Percentiles rank a stretch among this genome's conserved stretches.
Evolutionary conservation across 2,797 vertebrate genomes (phyloP).

Genomic region (Anguilla megastoma): DNA sequence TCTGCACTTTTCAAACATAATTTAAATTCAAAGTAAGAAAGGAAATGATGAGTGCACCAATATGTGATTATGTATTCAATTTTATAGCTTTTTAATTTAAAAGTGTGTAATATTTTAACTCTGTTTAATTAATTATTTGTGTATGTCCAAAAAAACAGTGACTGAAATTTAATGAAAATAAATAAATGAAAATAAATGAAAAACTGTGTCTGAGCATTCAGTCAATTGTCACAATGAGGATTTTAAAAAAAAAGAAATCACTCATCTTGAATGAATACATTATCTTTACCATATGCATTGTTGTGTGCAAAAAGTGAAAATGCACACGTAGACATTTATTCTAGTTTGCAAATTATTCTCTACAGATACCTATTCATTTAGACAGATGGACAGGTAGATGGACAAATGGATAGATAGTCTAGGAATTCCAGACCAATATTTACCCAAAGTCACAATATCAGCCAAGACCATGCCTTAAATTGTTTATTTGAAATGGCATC

Average conservation of each 20-base stretch:
- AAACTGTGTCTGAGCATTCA: not conserved
- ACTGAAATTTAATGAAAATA: not conserved
- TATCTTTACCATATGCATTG: not conserved
- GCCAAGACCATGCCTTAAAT: constrained; percentile 25
- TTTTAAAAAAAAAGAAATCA: not conserved
- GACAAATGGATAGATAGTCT: constrained; percentile 41
- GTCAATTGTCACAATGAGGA: not conserved
- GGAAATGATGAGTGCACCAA: not conserved
- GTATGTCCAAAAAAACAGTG: constrained; percentile 12
- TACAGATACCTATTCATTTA: too few relatives aligned
- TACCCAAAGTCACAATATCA: constrained; percentile 49
- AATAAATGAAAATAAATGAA: not conserved
- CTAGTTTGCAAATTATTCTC: too few relatives aligned
- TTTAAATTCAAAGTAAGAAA: not conserved
- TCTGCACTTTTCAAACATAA: not conserved
- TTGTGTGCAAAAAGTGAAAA: not conserved
- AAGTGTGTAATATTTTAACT: not conserved
- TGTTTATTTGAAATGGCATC: not conserved
- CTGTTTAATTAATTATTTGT: not conserved
- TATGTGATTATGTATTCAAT: not conserved
- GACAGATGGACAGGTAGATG: too few relatives aligned
- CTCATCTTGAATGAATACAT: not conserved
- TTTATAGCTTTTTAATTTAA: not conserved
- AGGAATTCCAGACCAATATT: constrained; percentile 62
- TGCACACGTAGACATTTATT: not conserved